phyloP scores from a whole-genome alignment of 64 coral and sea anemone genomes.

The Stylophora pistillata region DNA sequence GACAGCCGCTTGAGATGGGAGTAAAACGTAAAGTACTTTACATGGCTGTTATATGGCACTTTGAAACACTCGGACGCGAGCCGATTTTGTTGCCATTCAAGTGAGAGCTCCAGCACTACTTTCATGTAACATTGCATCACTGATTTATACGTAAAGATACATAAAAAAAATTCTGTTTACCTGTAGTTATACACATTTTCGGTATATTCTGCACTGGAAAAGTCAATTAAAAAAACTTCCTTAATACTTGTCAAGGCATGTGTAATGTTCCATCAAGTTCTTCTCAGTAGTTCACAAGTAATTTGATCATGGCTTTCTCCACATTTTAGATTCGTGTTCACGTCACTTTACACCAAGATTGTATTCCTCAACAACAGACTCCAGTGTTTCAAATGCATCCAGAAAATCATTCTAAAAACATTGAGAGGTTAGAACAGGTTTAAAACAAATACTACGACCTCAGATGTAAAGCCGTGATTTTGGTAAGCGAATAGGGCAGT shows the following conservation, averaged over 20 bases:
- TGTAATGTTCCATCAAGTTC: background rate
- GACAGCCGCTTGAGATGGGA: too few species aligned
- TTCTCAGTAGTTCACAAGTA: background rate
- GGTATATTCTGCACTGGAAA: too few species aligned
- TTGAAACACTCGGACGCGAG: background rate
- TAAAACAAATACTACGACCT: background rate
- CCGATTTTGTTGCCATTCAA: background rate
- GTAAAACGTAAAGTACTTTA: too few species aligned
- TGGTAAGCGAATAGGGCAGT: background rate
- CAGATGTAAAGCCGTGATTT: background rate
- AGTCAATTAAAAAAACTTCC: too few species aligned
- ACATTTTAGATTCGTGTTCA: background rate
- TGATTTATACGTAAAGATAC: too few species aligned
- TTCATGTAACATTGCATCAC: too few species aligned
- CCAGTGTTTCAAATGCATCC: slow-evolving; percentile 80
- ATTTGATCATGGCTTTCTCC: background rate
- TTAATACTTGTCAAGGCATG: background rate
- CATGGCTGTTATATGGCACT: too few species aligned
- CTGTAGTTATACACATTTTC: too few species aligned
- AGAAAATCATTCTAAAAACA: slow-evolving; percentile 61
- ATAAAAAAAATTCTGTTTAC: too few species aligned
- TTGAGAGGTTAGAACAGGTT: background rate
- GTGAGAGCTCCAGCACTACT: background rate
- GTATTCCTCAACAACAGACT: slow-evolving; percentile 77
- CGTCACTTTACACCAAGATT: slow-evolving; percentile 31